Base-by-base conservation (phyloP, 2,113 vertebrate species). In the Chunga burmeisteri region DNA sequence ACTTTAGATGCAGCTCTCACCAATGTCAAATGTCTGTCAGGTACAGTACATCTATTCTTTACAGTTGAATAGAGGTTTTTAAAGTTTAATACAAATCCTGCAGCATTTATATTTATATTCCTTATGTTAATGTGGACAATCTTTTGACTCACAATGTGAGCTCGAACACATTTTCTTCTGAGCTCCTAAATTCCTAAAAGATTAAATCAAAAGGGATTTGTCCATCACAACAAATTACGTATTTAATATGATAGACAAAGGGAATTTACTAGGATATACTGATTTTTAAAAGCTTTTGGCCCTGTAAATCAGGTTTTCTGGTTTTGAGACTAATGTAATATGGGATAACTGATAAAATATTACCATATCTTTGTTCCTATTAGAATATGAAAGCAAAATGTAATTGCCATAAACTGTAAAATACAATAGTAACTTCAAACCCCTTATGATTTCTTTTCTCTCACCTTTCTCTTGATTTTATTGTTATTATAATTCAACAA, bases 181-280 rank as follows among this genome's bases (percentile, higher is more conserved):
- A 97, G 67, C 62, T 90, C 21, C 58, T 78, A 93, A 93, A 93
- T 71, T 98, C 85, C 21, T 72, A 40, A 87, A 92, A 84, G 75
- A 95, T 96, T 97, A 96, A 98, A 93, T 17, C 10, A 59, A 81
- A 94, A 95, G 59, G 49, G 44, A 97, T 83, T 97, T 96, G 87
- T 93, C 53, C 36, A 91, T 97, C 87, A 82, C 13, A 93, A 75
- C n/a, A 98, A 98, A 97, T 97, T 90, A 92, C 36, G 63, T 83
- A 81, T 94, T 97, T 94, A 97, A 95, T 93, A 81, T 49, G 18
- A 94, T 88, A 95, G 79, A 94, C 80, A 97, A 97, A 97, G 21
- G 70, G 27, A 92, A 94, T 97, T 97, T 95, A 95, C n/a, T 80
- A 52, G 56, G 52, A 55, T 93, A 56, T 84, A 84, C 71, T 94